Conservation (phyloP, 2,888 invertebrate species). For the Ectemnius lituratus region DNA sequence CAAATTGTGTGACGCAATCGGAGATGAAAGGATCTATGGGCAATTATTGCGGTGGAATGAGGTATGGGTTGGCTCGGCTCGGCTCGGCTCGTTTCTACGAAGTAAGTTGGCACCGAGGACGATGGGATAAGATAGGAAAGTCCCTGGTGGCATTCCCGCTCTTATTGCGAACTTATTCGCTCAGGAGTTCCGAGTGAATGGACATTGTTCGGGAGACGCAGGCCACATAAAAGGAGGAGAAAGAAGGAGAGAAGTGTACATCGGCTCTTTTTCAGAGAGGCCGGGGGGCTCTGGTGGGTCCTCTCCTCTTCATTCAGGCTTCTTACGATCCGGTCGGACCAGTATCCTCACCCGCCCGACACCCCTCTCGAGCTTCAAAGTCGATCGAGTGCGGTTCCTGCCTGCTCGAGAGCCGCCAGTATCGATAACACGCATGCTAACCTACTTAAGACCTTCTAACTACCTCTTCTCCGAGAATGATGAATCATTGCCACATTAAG, state of each 20-base stretch:
- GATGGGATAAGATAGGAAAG: too few relatives aligned
- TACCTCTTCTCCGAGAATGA: too few relatives aligned
- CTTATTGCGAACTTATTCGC: conserved; percentile 45
- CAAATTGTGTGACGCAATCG: too few relatives aligned
- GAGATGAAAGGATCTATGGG: too few relatives aligned
- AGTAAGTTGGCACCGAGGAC: too few relatives aligned
- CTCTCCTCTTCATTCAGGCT: conserved; percentile 65
- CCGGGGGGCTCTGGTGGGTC: conserved; percentile 40
- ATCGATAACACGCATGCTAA: conserved; percentile 48
- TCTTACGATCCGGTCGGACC: conserved; percentile 64
- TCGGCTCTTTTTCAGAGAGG: conserved; percentile 51
- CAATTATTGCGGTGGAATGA: too few relatives aligned
- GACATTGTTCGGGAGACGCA: conserved; percentile 46
- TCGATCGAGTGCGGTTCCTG: conserved; percentile 52
- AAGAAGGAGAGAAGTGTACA: background rate
- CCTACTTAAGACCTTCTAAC: conserved; percentile 31
- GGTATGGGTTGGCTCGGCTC: too few relatives aligned
- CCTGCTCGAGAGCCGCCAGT: conserved; percentile 39
- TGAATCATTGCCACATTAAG: too few relatives aligned
- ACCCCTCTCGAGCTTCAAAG: conserved; percentile 51
- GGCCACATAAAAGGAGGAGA: conserved; percentile 35
- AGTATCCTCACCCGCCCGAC: conserved; percentile 57
- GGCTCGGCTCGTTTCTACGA: too few relatives aligned
- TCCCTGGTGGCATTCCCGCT: conserved; percentile 22
- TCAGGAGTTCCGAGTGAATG: conserved; percentile 47